Conservation (phyloP, 1,140 invertebrate genomes). For the Holcopasites calliopsidis region DNA sequence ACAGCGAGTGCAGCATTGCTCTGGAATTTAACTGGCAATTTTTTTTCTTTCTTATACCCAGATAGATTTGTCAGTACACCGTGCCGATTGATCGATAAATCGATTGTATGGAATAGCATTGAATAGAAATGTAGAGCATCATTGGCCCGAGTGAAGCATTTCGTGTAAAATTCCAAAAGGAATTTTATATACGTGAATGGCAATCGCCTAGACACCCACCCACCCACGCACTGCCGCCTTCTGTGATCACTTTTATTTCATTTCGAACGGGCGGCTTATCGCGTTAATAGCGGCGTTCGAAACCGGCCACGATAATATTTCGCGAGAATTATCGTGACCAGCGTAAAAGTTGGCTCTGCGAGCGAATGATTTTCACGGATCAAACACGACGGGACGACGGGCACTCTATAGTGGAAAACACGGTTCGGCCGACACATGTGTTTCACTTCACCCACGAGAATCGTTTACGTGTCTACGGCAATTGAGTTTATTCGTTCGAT, state of each 20-base stretch:
- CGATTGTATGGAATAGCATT: background rate
- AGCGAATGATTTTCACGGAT: slow-evolving; percentile 47
- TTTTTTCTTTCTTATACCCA: slow-evolving; percentile 17
- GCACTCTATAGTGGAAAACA: slow-evolving; percentile 61
- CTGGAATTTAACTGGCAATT: slow-evolving; percentile 31
- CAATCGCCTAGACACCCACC: slow-evolving; percentile 64
- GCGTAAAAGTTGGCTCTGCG: slow-evolving; percentile 29
- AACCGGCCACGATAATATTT: slow-evolving; percentile 22
- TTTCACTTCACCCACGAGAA: slow-evolving; percentile 60
- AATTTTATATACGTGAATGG: slow-evolving; percentile 54
- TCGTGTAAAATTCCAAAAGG: slow-evolving; percentile 42
- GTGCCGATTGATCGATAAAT: slow-evolving; percentile 11
- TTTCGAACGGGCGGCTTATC: slow-evolving; percentile 57
- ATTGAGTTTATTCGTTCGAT: slow-evolving; percentile 50
- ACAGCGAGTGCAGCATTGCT: slow-evolving; percentile 29
- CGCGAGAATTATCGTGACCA: slow-evolving; percentile 2
- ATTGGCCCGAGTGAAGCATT: slow-evolving; percentile 31
- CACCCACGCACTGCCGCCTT: slow-evolving; percentile 74
- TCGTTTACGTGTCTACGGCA: slow-evolving; percentile 52
- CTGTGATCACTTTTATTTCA: slow-evolving; percentile 62
- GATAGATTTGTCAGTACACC: background rate
- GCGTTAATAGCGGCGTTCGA: slow-evolving; percentile 47
- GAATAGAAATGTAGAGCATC: slow-evolving; percentile 21
- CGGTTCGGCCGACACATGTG: slow-evolving; percentile 68
- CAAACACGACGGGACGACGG: slow-evolving; percentile 59